These are phyloP conservation scores for Aldabrachelys gigantea DNA, from an alignment of 2,113 vertebrate species.

Conservation along the genomic window DNA sequence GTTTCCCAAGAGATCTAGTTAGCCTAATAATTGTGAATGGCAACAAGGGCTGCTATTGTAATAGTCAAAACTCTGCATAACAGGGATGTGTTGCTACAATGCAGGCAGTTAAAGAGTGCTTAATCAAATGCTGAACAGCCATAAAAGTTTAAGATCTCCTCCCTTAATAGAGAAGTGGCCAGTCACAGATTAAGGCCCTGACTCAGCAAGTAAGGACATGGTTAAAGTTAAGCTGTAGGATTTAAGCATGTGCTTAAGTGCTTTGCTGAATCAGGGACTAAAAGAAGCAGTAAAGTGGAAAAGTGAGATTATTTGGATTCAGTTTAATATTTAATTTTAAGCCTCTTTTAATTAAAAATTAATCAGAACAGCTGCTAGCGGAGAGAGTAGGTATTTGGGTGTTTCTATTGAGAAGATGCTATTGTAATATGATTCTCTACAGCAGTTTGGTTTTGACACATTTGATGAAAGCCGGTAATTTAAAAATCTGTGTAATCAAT, in stretches of 20 bases:
- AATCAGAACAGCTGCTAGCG: not conserved
- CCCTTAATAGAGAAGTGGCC: not conserved
- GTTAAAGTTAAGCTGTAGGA: not conserved
- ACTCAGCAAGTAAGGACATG: accelerated
- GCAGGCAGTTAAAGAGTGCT: not conserved
- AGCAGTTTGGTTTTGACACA: not conserved
- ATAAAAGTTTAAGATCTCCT: not conserved
- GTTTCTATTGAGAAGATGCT: not conserved
- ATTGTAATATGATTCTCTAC: not conserved
- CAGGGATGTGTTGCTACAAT: not conserved
- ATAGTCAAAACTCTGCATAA: not conserved
- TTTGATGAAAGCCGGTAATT: not conserved
- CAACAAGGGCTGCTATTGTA: not conserved
- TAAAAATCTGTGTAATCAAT: not conserved
- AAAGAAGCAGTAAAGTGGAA: not conserved
- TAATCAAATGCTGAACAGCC: not conserved
- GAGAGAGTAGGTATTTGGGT: not conserved
- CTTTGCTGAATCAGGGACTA: not conserved
- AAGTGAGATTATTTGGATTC: not conserved
- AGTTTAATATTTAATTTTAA: not conserved
- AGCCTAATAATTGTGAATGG: not conserved
- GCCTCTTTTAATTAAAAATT: not conserved
- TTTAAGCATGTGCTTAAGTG: not conserved
- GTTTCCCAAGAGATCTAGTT: not conserved
- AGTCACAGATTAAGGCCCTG: not conserved